These are phyloP conservation scores for Eudorcas thomsonii DNA, from an alignment of 2,113 vertebrate species.

Conservation along the genomic window DNA sequence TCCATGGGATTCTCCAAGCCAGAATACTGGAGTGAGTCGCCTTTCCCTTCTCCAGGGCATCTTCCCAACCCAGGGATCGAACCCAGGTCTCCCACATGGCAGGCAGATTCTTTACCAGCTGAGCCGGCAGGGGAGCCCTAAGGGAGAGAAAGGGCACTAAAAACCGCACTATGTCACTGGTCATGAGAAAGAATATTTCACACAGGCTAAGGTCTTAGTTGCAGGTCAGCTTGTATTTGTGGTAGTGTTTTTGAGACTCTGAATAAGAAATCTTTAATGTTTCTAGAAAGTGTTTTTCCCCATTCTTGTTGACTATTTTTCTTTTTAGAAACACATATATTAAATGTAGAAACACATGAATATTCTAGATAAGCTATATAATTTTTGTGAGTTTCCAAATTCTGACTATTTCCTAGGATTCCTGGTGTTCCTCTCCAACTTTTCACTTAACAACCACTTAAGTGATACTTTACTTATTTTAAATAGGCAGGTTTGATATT, in stretches of 20 bases:
- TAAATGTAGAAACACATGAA: background rate
- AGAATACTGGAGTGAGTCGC: background rate
- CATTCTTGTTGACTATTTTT: background rate
- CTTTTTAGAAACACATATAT: background rate
- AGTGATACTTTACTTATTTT: constrained; percentile 28
- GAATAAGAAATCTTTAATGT: background rate
- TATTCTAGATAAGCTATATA: background rate
- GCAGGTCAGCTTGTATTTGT: background rate
- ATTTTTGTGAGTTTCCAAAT: background rate
- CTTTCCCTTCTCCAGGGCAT: background rate
- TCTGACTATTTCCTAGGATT: background rate
- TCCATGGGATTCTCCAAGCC: background rate
- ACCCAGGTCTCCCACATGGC: background rate
- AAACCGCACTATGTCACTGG: background rate
- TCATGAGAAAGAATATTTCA: background rate
- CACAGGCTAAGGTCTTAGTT: background rate
- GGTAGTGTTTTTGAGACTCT: background rate
- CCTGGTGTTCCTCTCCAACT: background rate
- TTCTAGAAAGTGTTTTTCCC: background rate
- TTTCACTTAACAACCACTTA: background rate
- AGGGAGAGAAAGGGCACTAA: background rate
- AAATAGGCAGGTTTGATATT: accelerated
- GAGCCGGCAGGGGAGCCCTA: background rate
- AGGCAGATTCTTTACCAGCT: background rate
- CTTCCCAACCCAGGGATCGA: background rate